Evolutionary conservation across 92 coral and sea anemone genomes (phyloP), one percentile per base, ranked within the genome.

Genomic region (Scolanthus callimorphus): DNA sequence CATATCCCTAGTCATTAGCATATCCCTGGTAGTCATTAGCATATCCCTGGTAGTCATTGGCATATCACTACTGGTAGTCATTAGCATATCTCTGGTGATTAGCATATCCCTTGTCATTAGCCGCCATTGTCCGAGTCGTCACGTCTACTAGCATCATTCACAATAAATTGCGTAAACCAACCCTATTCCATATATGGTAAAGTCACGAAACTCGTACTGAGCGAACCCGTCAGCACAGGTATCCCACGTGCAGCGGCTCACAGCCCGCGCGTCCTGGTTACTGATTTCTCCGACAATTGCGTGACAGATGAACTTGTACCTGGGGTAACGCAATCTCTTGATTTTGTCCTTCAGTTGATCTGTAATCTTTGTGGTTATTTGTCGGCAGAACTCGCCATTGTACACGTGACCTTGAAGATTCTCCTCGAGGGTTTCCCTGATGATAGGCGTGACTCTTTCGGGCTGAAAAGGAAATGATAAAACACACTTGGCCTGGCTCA

Each of bases 231-330:
- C 92, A 11, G 83, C 88, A 29, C 70, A 70, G 52, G 90, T 60
- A 62, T 84, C 85, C 97, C 97, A 91, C 0, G 85, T 85, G 21
- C 96, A 82, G 11, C 92, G 91, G 60, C 92, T 91, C 29, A 58
- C 96, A 22, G 84, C 46, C 43, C 90, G 83, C 59, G 88, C 76
- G 47, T 82, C 88, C 63, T 91, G 97, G 55, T 73, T 73, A 39
- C 62, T 77, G 34, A 80, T 27, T 55, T 88, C 89, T 9, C 97
- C 97, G 20, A 91, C 69, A 55, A 74, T 57, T 59, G 82, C 97
- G 86, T 91, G 96, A 77, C 91, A 91, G 24, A 84, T 64, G 39
- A 83, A 82, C 73, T 91, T 91, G 82, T 83, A 88, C 43, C 97
- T 71, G 27, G 91, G 88, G 65, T 88, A 91, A 57, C 88, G 80